These are phyloP conservation scores for Uropetala carovei DNA, from an alignment of 2,888 invertebrate genomes.

Conservation along the genomic window DNA sequence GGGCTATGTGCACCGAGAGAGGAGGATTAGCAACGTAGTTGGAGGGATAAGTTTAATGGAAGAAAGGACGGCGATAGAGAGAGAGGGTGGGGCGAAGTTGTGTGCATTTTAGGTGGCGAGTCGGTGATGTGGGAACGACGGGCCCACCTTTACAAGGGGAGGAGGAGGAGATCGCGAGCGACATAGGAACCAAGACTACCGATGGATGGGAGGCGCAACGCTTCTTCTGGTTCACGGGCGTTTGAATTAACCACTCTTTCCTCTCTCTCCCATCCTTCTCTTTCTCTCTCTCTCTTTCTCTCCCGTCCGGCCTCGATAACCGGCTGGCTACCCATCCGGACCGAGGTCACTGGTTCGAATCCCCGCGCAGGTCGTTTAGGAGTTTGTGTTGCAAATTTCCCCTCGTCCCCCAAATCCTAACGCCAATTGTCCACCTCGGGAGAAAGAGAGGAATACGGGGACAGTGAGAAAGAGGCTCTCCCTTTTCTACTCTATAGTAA, in stretches of 20 bases:
- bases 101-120: neutral
- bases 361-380: neutral
- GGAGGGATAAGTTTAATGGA: no score
- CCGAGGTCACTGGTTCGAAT: neutral
- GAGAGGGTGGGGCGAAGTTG: neutral
- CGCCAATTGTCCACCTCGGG: neutral
- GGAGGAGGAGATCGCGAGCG: neutral
- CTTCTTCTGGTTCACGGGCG: slow-evolving; percentile 13
- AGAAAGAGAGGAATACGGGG: neutral
- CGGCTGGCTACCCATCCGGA: neutral
- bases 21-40: no score
- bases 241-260: neutral
- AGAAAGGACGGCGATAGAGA: neutral
- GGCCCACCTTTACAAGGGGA: neutral
- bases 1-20: no score
- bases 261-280: neutral
- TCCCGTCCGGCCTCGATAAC: neutral
- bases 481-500: neutral
- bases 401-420: neutral
- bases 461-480: no score
- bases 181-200: no score
- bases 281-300: neutral
- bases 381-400: slow-evolving; percentile 12
- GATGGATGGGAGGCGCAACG: neutral
- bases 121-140: neutral